Conservation (phyloP, 1,140 invertebrate species). For the Calephelis virginiensis region DNA sequence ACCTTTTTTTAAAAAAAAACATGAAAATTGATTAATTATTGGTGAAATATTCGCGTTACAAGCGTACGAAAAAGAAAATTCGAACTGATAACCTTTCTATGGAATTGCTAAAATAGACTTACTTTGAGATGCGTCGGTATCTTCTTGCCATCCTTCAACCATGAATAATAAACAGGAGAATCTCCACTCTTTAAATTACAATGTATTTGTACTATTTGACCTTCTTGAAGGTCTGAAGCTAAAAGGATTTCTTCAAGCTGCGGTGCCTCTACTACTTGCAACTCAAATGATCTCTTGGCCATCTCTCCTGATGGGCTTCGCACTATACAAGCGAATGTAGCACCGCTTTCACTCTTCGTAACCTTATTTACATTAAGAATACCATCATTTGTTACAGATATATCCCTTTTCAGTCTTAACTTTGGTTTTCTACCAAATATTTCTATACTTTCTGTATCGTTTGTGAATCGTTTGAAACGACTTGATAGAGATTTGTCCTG, state of each 20-base stretch:
- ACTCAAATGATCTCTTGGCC: conserved; percentile 82
- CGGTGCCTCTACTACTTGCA: conserved; percentile 87
- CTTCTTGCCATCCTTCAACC: conserved; percentile 91
- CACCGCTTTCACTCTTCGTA: conserved; percentile 82
- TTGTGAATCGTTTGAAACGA: conserved; percentile 55
- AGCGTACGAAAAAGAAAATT: no score
- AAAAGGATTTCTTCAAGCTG: conserved; percentile 80
- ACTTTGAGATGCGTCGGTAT: conserved; percentile 84
- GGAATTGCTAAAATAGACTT: conserved; percentile 30
- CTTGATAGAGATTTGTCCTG: conserved; percentile 50
- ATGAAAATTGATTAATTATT: no score
- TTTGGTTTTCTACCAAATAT: conserved; percentile 71
- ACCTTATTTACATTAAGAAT: conserved; percentile 86
- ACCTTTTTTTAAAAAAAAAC: no score
- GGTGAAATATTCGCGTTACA: no score
- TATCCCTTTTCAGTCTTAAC: conserved; percentile 64
- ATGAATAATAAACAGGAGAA: conserved; percentile 91
- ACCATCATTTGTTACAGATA: conserved; percentile 54
- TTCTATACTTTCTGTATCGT: conserved; percentile 58
- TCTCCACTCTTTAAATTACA: conserved; percentile 94
- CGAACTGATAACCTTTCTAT: no score
- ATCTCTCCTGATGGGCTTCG: conserved; percentile 87
- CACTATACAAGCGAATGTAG: conserved; percentile 90
- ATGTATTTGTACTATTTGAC: conserved; percentile 91
- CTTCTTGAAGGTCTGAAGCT: conserved; percentile 87